phyloP scores from a whole-genome alignment of 2,888 invertebrate genomes.

The Trilocha varians region DNA sequence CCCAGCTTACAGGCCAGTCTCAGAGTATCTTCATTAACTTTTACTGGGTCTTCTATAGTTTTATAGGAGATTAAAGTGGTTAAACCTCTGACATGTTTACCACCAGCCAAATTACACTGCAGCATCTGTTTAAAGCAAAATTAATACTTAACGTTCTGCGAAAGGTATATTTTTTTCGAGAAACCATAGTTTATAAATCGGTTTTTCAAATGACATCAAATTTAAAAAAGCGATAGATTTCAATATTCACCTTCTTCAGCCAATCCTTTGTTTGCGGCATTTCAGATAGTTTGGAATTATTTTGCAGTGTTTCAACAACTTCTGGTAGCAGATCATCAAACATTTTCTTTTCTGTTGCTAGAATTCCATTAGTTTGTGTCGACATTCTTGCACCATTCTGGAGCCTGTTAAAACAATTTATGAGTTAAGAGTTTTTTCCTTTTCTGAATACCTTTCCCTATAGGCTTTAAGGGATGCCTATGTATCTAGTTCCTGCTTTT shows the following conservation, averaged over 20 bases:
- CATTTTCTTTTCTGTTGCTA: constrained; percentile 6
- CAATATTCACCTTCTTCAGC: constrained; percentile 18
- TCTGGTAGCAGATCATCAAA: constrained; percentile 11
- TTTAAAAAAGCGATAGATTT: too few species aligned
- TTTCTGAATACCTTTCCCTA: too few species aligned
- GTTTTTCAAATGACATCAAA: too few species aligned
- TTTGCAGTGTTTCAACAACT: constrained; percentile 10
- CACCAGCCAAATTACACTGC: constrained; percentile 87
- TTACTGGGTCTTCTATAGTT: constrained; percentile 73
- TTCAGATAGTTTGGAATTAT: constrained; percentile 11
- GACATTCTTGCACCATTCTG: neutral
- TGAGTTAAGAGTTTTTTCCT: too few species aligned
- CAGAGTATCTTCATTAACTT: constrained; percentile 81
- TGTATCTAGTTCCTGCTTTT: too few species aligned
- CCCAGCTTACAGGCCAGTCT: constrained; percentile 84
- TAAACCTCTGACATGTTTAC: constrained; percentile 84
- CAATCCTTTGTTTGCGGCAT: constrained; percentile 15
- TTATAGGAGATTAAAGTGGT: constrained; percentile 80
- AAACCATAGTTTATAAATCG: too few species aligned
- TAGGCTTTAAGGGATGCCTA: too few species aligned
- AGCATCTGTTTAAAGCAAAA: constrained; percentile 65
- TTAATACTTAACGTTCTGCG: too few species aligned
- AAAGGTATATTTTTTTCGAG: too few species aligned
- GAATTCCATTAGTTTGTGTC: neutral
- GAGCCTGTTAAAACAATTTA: too few species aligned